A percentile compares a stretch with the other conserved stretches of the same genome.
Conservation (phyloP, 2,113 vertebrate species). For the human (Homo sapiens) region DNA sequence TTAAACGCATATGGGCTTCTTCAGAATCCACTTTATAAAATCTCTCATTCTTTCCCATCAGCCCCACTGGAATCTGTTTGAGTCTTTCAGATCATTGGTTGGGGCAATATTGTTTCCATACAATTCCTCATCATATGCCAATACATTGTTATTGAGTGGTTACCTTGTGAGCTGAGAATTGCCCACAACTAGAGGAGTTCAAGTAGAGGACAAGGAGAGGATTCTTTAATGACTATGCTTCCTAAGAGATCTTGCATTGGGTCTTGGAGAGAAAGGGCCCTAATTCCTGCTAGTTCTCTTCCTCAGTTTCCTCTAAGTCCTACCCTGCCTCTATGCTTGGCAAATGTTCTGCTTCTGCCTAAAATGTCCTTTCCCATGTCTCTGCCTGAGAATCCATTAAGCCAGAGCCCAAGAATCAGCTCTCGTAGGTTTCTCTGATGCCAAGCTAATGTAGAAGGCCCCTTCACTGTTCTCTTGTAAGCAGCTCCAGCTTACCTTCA, state of each 20-base stretch:
- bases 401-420: neutral
- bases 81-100: neutral
- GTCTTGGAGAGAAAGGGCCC: neutral
- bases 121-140: neutral
- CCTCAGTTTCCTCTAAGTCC: neutral
- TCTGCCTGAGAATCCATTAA: neutral
- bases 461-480: neutral
- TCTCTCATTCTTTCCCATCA: slow-evolving; percentile 30
- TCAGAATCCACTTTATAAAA: slow-evolving; percentile 42
- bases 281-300: neutral
- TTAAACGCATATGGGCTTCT: neutral
- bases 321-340: neutral
- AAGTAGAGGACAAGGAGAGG: neutral
- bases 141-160: neutral
- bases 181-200: neutral
- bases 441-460: neutral
- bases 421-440: neutral
- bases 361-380: neutral
- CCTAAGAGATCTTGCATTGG: neutral
- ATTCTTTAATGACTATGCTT: neutral
- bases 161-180: neutral
- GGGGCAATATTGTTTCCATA: neutral
- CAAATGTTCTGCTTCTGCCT: neutral
- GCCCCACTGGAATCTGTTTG: neutral
- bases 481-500: neutral